phyloP scores from a whole-genome alignment of 1,140 invertebrate genomes.

The Notospermus geniculatus region DNA sequence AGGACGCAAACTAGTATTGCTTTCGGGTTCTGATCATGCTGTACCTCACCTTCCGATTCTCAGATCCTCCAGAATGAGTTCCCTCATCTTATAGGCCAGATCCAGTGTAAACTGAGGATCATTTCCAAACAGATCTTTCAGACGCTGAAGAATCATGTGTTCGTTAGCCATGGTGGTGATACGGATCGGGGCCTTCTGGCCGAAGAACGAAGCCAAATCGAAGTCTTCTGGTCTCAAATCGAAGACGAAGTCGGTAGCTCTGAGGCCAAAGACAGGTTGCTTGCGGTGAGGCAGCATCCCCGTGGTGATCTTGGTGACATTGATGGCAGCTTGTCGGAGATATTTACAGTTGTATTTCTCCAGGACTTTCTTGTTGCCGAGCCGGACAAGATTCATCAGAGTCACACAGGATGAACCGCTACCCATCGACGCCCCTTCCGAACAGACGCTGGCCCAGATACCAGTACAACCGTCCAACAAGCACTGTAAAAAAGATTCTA shows the following conservation, averaged over 20 bases:
- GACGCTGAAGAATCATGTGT: background rate
- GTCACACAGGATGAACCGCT: slow-evolving; percentile 6
- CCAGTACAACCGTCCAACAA: background rate
- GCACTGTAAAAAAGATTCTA: background rate
- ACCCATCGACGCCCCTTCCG: slow-evolving; percentile 5
- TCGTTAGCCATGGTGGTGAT: slow-evolving; percentile 7
- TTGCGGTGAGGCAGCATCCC: background rate
- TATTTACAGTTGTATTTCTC: slow-evolving; percentile 9
- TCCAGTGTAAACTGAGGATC: slow-evolving; percentile 1
- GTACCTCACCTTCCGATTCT: background rate
- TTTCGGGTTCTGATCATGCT: too few species aligned
- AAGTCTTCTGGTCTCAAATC: background rate
- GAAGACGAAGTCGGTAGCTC: slow-evolving; percentile 1
- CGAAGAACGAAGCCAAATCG: slow-evolving; percentile 11
- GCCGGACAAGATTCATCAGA: slow-evolving; percentile 7
- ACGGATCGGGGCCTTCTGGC: background rate
- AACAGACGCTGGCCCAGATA: slow-evolving; percentile 12
- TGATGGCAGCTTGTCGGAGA: slow-evolving; percentile 10
- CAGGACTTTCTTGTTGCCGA: slow-evolving; percentile 9
- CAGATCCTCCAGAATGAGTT: slow-evolving; percentile 10
- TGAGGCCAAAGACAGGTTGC: background rate
- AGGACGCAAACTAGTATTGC: too few species aligned
- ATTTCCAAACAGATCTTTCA: slow-evolving; percentile 4
- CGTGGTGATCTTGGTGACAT: slow-evolving; percentile 8
- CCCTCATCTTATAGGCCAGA: background rate